Evolutionary conservation across 1,140 invertebrate species (phyloP).

Genomic region (Panonychus citri): DNA sequence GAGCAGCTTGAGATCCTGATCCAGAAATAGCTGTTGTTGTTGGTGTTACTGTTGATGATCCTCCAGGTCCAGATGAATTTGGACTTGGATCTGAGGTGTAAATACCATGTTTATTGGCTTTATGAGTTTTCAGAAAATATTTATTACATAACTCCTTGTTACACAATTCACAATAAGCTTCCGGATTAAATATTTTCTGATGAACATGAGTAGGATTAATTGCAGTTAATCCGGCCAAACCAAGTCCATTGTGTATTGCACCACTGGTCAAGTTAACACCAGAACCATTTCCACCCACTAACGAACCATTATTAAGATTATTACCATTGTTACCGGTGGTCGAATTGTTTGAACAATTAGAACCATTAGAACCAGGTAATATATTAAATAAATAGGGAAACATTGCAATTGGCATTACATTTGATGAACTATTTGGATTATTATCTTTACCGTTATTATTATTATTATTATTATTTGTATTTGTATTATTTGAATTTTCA

Average conservation of each 20-base stretch:
- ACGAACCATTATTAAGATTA: neutral
- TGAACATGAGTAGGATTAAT: neutral
- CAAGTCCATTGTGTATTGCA: neutral
- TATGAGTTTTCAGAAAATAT: slow-evolving; percentile 94
- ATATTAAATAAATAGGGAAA: too few species aligned
- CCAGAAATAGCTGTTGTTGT: neutral
- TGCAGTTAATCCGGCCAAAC: neutral
- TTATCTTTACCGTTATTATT: too few species aligned
- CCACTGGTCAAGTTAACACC: slow-evolving; percentile 26
- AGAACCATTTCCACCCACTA: slow-evolving; percentile 9
- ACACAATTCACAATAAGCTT: slow-evolving; percentile 59
- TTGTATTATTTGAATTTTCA: too few species aligned
- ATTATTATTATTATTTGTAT: too few species aligned
- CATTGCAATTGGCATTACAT: too few species aligned
- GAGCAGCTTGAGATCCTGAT: neutral
- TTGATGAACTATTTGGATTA: too few species aligned
- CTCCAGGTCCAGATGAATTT: neutral
- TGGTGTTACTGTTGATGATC: neutral
- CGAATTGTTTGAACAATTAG: slow-evolving; percentile 6
- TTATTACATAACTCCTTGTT: slow-evolving; percentile 63
- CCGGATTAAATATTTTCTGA: slow-evolving; percentile 66
- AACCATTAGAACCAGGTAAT: neutral
- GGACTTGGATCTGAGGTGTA: neutral
- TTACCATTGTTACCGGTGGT: slow-evolving; percentile 3
- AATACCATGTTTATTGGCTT: slow-evolving; percentile 77